Percentiles rank a stretch among this genome's conserved stretches.
These are phyloP conservation scores for Amniataba percoides DNA, from an alignment of 2,797 vertebrate genomes.

Conservation along the genomic window DNA sequence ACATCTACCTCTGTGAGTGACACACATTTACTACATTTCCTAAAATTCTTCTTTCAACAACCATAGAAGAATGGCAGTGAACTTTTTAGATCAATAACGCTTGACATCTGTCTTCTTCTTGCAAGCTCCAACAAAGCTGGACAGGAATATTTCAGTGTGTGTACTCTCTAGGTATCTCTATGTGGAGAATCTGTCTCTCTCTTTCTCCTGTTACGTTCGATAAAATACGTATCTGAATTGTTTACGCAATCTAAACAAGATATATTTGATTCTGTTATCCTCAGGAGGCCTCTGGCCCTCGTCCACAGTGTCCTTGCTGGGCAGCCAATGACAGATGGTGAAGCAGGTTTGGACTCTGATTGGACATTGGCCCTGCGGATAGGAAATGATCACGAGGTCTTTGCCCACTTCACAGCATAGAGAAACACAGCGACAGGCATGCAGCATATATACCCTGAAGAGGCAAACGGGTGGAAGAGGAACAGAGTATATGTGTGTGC, in stretches of 20 bases:
- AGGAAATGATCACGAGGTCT: constrained; percentile 42
- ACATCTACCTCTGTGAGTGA: not conserved
- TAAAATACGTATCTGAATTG: not conserved
- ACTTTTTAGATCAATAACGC: not conserved
- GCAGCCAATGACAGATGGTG: constrained; percentile 70
- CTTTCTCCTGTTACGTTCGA: not conserved
- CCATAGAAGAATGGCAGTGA: not conserved
- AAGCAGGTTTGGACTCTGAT: constrained; percentile 59
- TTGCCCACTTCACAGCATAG: constrained; percentile 2
- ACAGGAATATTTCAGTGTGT: not conserved
- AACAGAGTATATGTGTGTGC: not conserved
- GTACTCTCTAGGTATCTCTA: not conserved
- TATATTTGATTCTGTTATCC: not conserved
- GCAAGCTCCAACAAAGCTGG: not conserved
- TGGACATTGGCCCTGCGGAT: constrained; percentile 58
- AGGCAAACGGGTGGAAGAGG: not conserved
- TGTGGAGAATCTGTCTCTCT: not conserved
- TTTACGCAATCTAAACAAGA: not conserved
- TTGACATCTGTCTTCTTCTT: not conserved
- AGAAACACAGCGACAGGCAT: constrained; percentile 10
- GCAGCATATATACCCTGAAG: not conserved
- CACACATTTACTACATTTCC: not conserved
- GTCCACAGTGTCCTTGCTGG: constrained; percentile 47
- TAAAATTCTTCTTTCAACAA: not conserved
- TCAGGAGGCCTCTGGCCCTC: not conserved